Base-by-base conservation (phyloP, 1,140 invertebrate species). In the Macrobrachium rosenbergii region DNA sequence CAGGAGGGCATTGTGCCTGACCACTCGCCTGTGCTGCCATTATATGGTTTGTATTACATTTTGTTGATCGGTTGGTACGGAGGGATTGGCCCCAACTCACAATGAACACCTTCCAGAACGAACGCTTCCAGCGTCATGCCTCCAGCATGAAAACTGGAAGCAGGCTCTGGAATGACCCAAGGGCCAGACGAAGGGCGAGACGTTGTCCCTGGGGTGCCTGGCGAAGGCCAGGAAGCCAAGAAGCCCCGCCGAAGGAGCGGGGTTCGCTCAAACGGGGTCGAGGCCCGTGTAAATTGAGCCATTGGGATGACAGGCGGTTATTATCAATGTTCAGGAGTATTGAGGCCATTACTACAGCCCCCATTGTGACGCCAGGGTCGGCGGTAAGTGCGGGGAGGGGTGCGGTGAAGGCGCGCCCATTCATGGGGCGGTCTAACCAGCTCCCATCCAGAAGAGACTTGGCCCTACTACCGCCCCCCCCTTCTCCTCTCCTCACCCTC, bases 301-400 rank as follows among this genome's bases (percentile, higher is more conserved):
- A 83, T 88, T 88, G 87, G 82, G 63, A 52, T 88, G 87, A 88
- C 87, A 88, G 87, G 87, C 69, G 87, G 87, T 82, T 88, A 88
- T 88, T 88, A 83, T 88, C 87, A 83, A 67, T 88, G 87, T 83
- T 88, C 87, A 83, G 60, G 81, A 88, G 81, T 81, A 78, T 60
- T 82, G 80, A 77, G 81, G 81, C 87, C 87, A 88, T 88, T 88
- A 88, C 87, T 17, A 83, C 23, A 59, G 69, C 17, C 17, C 45
- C 75, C 63, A 88, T 88, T 88, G 81, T 88, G 52, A 52, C 52
- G 75, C 62, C 58, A 10, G 14, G 62, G 72, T 16, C 73, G 63
- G 87, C 75, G 87, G 87, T 88, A 82, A 88, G 75, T 82, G 81
- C 43, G 81, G 86, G 84, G 84, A 75, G 78, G 84, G 76, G 62